Evolutionary conservation across 2,113 vertebrate genomes (phyloP).

Genomic region (Notothenia coriiceps): DNA sequence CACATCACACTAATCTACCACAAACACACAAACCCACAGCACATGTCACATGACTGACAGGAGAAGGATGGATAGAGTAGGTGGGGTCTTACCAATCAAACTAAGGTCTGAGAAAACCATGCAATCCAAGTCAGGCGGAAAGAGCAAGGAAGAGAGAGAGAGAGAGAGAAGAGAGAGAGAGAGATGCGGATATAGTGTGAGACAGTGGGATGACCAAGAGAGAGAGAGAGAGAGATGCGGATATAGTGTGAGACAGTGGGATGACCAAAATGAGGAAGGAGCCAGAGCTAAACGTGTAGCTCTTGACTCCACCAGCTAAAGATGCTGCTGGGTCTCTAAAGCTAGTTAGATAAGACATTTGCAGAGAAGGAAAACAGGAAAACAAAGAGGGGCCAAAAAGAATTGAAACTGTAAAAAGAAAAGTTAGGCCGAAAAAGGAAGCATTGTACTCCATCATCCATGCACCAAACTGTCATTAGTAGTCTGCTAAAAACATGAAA

Average conservation of each 20-base stretch:
- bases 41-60: conserved; percentile 58
- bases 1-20: conserved; percentile 40
- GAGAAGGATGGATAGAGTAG: conserved; percentile 80
- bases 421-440: conserved; percentile 57
- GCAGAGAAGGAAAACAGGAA: conserved; percentile 32
- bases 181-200: conserved; percentile 76
- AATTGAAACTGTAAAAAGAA: conserved; percentile 52
- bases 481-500: not conserved
- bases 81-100: conserved; percentile 97
- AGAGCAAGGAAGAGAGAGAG: conserved; percentile 67
- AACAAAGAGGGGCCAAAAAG: conserved; percentile 35
- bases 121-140: conserved; percentile 90
- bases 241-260: conserved; percentile 78
- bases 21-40: conserved; percentile 46
- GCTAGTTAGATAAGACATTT: conserved; percentile 32
- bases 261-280: conserved; percentile 73
- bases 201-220: conserved; percentile 75
- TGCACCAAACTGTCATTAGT: conserved; percentile 50
- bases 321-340: conserved; percentile 38
- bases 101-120: conserved; percentile 98
- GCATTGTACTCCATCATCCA: conserved; percentile 43
- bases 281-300: conserved; percentile 62
- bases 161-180: conserved; percentile 64
- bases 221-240: conserved; percentile 66
- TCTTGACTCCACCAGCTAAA: conserved; percentile 66